Evolutionary conservation across 2,113 vertebrate species (phyloP), one percentile per base, ranked within the genome.

Genomic region (Podilymbus podiceps): DNA sequence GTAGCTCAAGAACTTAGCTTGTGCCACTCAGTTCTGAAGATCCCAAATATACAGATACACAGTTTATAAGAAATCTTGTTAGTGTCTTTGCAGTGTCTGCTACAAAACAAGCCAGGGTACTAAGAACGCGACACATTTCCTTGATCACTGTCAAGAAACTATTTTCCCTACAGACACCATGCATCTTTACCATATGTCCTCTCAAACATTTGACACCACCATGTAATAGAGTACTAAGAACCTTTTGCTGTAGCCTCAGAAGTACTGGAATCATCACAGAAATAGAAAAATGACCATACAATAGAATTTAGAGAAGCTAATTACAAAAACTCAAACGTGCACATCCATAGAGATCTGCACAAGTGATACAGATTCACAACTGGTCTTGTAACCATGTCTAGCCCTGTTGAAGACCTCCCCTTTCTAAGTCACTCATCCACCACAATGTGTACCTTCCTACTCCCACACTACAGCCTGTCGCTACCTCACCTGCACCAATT

Each of bases 271-370:
- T 63, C 4, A 16, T 25, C 66, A 86, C 23, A 92, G 33, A 94
- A 78, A 40, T 30, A 52, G 71, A 66, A 83, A 17, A 90, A 63
- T 8, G 8, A 23, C 25, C 2, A 9, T 6, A 52, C n/a, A 78
- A 23, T 1, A 64, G 33, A 86, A 85, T 33, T 9, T 11, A 87
- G 47, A 75, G 50, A 81, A 95, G 11, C 15, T 46, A 81, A 63
- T 3, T 46, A 35, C 55, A 91, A 30, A 49, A 92, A 88, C 13
- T 49, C 40, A 92, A 69, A 85, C 35, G 47, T 7, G 1, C 21
- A 60, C 0, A 0, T 52, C 35, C 73, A 35, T 5, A 52, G 62
- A 81, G 40, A 38, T 56, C 24, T 44, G 23, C 33, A 33, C 8
- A 89, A 67, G 20, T 3, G 7, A 11, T 33, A 63, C 25, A 86